Percentiles rank a stretch among this genome's conserved stretches.
These are phyloP conservation scores for Halisarca cf. caerulea DNA, from an alignment of 37 sponge, comb jelly and placozoan genomes.

Conservation along the genomic window DNA sequence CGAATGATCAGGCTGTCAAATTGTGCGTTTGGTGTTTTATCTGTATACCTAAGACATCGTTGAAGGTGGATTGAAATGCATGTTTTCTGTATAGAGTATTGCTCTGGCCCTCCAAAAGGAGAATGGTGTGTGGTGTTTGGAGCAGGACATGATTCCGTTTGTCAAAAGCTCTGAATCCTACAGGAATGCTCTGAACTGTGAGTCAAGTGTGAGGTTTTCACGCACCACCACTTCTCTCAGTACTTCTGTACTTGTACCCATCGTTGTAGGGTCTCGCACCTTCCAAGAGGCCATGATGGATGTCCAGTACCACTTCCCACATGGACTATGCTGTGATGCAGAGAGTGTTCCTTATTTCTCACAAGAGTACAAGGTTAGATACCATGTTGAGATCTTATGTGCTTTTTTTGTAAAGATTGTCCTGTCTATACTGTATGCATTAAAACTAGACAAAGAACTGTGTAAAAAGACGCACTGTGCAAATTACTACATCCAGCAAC, in stretches of 20 bases:
- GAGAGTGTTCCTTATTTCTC: not conserved
- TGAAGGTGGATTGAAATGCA: not conserved
- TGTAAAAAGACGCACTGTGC: no score
- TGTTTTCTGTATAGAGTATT: not conserved
- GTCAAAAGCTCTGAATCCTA: not conserved
- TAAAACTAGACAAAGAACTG: no score
- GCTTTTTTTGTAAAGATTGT: no score
- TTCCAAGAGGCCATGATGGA: conserved; percentile 37
- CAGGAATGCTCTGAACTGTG: not conserved
- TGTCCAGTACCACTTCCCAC: conserved; percentile 49
- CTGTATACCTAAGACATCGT: not conserved
- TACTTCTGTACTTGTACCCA: no score
- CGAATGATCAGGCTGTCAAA: no score
- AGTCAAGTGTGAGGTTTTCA: no score
- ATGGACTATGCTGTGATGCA: conserved; percentile 36
- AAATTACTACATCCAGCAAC: no score
- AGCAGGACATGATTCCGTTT: not conserved
- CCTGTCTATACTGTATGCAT: no score
- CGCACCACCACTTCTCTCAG: no score
- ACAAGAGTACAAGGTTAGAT: conserved; percentile 29
- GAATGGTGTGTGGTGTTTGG: not conserved
- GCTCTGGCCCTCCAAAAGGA: not conserved
- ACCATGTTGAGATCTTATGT: no score
- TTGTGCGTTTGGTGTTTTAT: not conserved
- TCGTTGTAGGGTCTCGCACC: conserved; percentile 31